A percentile compares a stretch with the other conserved stretches of the same genome.
Evolutionary conservation across 1,140 invertebrate species (phyloP).

Genomic region (Drosophila pectinifera): DNA sequence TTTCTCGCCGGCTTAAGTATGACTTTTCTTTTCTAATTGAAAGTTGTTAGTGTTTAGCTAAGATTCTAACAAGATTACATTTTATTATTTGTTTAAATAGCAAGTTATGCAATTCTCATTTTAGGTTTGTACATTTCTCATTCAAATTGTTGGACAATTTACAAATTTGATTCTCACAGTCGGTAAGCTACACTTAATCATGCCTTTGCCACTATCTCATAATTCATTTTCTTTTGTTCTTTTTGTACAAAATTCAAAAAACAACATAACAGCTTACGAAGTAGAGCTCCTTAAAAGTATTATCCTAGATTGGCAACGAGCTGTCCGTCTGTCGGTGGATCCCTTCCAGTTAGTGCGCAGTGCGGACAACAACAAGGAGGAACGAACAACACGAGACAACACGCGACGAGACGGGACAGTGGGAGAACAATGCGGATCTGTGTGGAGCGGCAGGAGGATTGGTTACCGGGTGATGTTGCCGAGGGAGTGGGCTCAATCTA

Average conservation of each 20-base stretch:
- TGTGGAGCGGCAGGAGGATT: conserved; percentile 14
- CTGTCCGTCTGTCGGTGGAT: background rate
- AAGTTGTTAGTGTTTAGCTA: too few relatives aligned
- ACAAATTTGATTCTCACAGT: conserved; percentile 59
- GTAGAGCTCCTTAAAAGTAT: conserved; percentile 29
- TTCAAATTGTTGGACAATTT: conserved; percentile 71
- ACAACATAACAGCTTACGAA: conserved; percentile 59
- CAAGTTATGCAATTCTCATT: conserved; percentile 56
- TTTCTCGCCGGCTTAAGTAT: too few relatives aligned
- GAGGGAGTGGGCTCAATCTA: conserved; percentile 47
- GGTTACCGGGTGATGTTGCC: background rate
- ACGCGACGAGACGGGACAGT: conserved; percentile 8
- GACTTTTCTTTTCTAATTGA: too few relatives aligned
- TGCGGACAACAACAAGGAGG: conserved; percentile 14
- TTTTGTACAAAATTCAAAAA: conserved; percentile 56
- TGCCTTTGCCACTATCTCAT: background rate
- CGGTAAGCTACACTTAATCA: conserved; percentile 7
- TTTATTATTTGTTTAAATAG: conserved; percentile 35
- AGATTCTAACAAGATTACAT: conserved; percentile 22
- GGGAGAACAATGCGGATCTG: conserved; percentile 20
- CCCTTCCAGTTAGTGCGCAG: background rate
- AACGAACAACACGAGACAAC: conserved; percentile 9
- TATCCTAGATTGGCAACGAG: conserved; percentile 16
- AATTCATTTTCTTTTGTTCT: conserved; percentile 23
- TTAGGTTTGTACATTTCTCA: conserved; percentile 55